phyloP scores from a whole-genome alignment of 2,888 invertebrate genomes.

The Aphodius granarius region DNA sequence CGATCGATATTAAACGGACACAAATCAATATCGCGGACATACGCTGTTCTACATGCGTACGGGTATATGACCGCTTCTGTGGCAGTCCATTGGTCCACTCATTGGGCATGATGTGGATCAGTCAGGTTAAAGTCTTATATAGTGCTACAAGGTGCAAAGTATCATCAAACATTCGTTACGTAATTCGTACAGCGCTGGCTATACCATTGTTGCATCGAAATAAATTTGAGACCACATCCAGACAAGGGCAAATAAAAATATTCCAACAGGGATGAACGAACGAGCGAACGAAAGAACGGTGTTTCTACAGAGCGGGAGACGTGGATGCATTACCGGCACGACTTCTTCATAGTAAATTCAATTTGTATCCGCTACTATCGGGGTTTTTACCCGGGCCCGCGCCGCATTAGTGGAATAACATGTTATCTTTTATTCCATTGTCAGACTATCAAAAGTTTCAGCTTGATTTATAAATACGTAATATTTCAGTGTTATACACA shows the following conservation, averaged over 20 bases:
- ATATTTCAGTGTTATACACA: slow-evolving; percentile 28
- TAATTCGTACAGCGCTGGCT: not conserved
- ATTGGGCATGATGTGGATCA: no score
- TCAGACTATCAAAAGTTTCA: slow-evolving; percentile 30
- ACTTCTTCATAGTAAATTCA: slow-evolving; percentile 26
- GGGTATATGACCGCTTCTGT: no score
- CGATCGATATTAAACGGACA: not conserved
- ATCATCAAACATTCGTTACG: no score
- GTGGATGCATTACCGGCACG: slow-evolving; percentile 9
- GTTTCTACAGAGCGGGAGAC: not conserved
- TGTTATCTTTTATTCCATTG: slow-evolving; percentile 34
- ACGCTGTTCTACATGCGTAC: not conserved
- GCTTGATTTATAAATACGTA: slow-evolving; percentile 35
- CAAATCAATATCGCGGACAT: not conserved
- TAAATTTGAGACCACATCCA: not conserved
- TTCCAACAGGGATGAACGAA: not conserved
- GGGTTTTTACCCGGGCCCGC: slow-evolving; percentile 22
- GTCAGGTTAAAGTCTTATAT: no score
- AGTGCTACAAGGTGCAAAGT: no score
- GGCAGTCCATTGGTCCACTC: no score
- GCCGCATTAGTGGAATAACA: slow-evolving; percentile 25
- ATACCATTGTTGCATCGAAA: not conserved
- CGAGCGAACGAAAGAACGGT: not conserved
- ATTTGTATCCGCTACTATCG: slow-evolving; percentile 26
- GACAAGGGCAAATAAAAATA: not conserved